Evolutionary conservation across 2,888 invertebrate genomes (phyloP), one percentile per base, ranked within the genome.

Genomic region (Heliconius aoede): DNA sequence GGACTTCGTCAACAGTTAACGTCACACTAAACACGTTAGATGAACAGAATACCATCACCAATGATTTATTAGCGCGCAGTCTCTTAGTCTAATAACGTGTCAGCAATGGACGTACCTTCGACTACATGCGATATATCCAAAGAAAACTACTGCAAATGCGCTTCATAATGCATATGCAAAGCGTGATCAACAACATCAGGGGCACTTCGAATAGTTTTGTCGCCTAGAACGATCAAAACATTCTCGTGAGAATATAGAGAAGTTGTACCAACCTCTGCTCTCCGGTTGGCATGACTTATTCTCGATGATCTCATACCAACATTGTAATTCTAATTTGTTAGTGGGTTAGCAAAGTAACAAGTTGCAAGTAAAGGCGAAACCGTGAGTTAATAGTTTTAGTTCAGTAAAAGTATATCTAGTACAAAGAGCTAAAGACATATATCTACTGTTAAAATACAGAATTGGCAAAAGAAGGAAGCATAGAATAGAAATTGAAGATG

Each of bases 121-220:
- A 92, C 95, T 95, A 95, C 93, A 94, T 92, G 90, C 94, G 95
- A 92, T 94, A 94, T 89, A 95, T 95, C 95, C 95, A 95, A 92
- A 94, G 94, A 94, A 95, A 94, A 94, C 94, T 95, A 95, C 94
- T 94, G 95, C 95, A 95, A 89, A 95, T 95, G 93, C 94, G 94
- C 95, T 95, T 95, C 94, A 95, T 94, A 89, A 95, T 94, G 95
- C 94, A 95, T 90, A 95, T 95, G 95, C 95, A 95, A 95, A 95
- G 95, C 93, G 94, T 95, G 94, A 95, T 91, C 94, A 95, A 94
- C 94, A 94, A 94, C 94, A 94, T 94, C 95, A 94, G 93, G 91
- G 94, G 94, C 90, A 94, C 91, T 94, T 94, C 93, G 90, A 94
- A 94, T 92, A 95, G 91, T 91, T 90, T 94, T 95, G 93, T 87